Conservation (phyloP, 2,113 vertebrate species). For the Pavo muticus region DNA sequence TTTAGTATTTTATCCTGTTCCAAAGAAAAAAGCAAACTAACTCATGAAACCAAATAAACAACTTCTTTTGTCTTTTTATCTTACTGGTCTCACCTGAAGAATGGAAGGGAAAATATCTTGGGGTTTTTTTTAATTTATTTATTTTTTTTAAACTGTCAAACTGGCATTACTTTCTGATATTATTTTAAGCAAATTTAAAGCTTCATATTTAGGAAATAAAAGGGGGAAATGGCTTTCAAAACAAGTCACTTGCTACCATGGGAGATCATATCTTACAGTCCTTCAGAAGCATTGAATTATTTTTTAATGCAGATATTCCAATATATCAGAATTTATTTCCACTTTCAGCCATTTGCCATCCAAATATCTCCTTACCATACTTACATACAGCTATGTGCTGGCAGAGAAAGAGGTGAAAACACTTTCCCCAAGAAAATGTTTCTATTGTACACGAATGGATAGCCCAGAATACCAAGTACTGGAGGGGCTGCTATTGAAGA, state of each 20-base stretch:
- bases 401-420: neutral
- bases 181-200: neutral
- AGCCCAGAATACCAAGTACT: accelerated
- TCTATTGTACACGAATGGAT: neutral
- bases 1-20: neutral
- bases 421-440: neutral
- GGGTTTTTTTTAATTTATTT: neutral
- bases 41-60: neutral
- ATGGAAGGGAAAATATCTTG: neutral
- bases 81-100: neutral
- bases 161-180: neutral
- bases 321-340: neutral
- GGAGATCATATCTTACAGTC: neutral
- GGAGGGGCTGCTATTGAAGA: neutral
- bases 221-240: neutral
- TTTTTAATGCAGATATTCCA: neutral
- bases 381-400: neutral
- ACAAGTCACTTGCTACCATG: neutral
- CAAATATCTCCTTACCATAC: neutral
- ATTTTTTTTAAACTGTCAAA: neutral
- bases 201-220: neutral
- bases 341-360: neutral
- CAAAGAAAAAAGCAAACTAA: neutral
- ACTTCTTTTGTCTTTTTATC: neutral
- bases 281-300: accelerated